A percentile compares a stretch with the other conserved stretches of the same genome.
Conservation (phyloP, 1,140 invertebrate genomes). For the Bombus pascuorum region DNA sequence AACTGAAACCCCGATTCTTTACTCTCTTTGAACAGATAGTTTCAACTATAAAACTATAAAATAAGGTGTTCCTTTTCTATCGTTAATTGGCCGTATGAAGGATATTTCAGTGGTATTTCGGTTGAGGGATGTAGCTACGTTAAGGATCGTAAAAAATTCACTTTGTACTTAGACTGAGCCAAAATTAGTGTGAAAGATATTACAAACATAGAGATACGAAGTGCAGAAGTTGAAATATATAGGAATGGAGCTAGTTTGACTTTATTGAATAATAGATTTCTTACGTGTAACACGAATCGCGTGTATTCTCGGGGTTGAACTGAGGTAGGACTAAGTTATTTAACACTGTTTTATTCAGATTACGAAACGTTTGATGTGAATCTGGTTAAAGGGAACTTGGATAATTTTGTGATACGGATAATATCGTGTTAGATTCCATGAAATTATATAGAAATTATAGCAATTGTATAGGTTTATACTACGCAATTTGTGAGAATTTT, state of each 20-base stretch:
- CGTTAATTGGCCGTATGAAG: neutral
- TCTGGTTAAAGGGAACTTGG: neutral
- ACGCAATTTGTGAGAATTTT: too few relatives aligned
- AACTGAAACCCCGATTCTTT: neutral
- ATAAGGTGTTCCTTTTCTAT: neutral
- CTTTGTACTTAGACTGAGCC: neutral
- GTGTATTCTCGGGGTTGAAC: neutral
- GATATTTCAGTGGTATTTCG: neutral
- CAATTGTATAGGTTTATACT: too few relatives aligned
- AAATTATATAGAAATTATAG: too few relatives aligned
- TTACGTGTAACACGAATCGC: neutral
- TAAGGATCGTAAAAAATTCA: neutral
- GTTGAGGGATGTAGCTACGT: neutral
- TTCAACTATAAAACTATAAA: too few relatives aligned
- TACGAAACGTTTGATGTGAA: neutral
- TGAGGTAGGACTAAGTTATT: neutral
- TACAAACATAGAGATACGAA: neutral
- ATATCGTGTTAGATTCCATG: too few relatives aligned
- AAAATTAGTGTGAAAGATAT: neutral
- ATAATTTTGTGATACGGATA: neutral
- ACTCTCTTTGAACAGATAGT: neutral
- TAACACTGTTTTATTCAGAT: neutral
- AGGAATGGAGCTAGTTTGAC: neutral
- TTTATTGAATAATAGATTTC: conserved; percentile 12
- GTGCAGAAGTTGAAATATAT: neutral